Evolutionary conservation across 2,113 vertebrate species (phyloP), one percentile per base, ranked within the genome.

Genomic region (Pipa parva): DNA sequence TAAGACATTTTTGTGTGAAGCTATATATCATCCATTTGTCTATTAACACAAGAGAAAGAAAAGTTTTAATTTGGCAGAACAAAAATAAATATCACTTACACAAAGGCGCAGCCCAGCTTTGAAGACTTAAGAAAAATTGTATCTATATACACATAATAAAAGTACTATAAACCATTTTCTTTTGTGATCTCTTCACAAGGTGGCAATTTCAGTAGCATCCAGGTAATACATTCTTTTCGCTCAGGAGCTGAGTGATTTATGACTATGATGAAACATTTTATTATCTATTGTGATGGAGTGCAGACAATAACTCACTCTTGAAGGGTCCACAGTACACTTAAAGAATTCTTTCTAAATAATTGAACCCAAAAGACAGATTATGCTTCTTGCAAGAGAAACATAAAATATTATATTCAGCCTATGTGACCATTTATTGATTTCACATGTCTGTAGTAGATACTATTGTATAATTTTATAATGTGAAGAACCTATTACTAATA

Each of bases 171-270:
- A n/a, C 0, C 11, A 2, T 31, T n/a, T 50, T 54, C 66, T 68
- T 7, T 15, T 7, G 45, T 57, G 73, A 75, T 81, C 79, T 68
- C 73, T 73, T 72, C 64, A 74, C 51, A 0, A 3, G 73, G 76
- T 73, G 67, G 77, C 84, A 82, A 81, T 88, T 81, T 83, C 74
- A 65, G 72, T 76, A 81, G 80, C 80, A 76, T 81, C 80, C 84
- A 87, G 84, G 80, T 79, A 85, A 85, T 86, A 87, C 78, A 86
- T 85, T 86, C 85, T 75, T 81, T 83, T 78, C 78, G 57, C 76
- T 82, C 81, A 82, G 83, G 84, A 85, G 84, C 83, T 84, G 86
- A 86, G 55, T 88, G 87, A 92, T 90, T 82, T 89, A 89, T 85
- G 78, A 78, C 71, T 80, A 77, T 81, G 82, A 90, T 80, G 85